phyloP scores from a whole-genome alignment of 2,888 invertebrate genomes.

The Epiblema foenella region DNA sequence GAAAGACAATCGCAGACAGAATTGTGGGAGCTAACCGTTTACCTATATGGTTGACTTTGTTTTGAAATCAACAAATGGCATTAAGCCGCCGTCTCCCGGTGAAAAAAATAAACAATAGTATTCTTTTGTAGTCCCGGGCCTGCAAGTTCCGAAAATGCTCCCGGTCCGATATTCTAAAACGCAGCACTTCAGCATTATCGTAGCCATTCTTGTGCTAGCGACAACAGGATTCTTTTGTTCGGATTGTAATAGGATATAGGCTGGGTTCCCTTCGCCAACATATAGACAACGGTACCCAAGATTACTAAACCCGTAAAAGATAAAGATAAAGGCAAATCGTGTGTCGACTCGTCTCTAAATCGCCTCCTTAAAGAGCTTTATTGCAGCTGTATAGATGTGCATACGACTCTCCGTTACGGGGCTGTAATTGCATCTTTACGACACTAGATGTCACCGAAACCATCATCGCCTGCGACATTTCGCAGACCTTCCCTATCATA shows the following conservation, averaged over 20 bases:
- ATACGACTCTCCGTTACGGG: conserved; percentile 3
- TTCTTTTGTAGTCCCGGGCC: too few species aligned
- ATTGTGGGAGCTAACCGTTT: not conserved
- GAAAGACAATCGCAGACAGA: not conserved
- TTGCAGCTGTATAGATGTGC: conserved; percentile 31
- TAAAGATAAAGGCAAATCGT: conserved; percentile 17
- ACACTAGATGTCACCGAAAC: conserved; percentile 68
- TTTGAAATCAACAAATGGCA: not conserved
- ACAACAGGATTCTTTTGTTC: conserved; percentile 1
- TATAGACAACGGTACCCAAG: conserved; percentile 18
- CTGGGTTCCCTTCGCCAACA: not conserved
- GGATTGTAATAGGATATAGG: conserved; percentile 3
- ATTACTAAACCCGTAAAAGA: conserved; percentile 6
- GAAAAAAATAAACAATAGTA: too few species aligned
- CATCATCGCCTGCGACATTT: conserved; percentile 74
- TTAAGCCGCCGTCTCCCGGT: not conserved
- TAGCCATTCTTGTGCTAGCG: not conserved
- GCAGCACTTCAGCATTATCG: not conserved
- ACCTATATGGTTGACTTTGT: not conserved
- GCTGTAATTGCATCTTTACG: conserved; percentile 52
- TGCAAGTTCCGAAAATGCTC: too few species aligned
- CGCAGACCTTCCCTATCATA: conserved; percentile 51
- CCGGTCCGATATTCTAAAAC: too few species aligned
- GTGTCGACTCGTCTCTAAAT: conserved; percentile 16
- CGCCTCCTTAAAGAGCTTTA: conserved; percentile 20